A percentile compares a stretch with the other conserved stretches of the same genome.
These are phyloP conservation scores for Micropterix aruncella DNA, from an alignment of 2,888 invertebrate species.

Conservation along the genomic window DNA sequence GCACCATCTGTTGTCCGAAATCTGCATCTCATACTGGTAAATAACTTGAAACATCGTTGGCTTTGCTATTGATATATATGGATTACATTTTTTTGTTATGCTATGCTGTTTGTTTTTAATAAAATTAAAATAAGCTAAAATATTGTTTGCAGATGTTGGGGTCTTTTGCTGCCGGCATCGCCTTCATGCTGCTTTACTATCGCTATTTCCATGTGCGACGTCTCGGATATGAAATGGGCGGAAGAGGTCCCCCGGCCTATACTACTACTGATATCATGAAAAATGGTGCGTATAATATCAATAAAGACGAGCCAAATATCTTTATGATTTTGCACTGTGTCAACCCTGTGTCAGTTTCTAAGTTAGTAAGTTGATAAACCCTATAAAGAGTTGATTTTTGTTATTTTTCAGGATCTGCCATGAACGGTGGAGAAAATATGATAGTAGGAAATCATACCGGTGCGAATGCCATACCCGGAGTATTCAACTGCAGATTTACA, in stretches of 20 bases:
- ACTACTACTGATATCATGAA: constrained; percentile 31
- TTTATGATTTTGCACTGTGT: no score
- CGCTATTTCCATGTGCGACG: constrained; percentile 75
- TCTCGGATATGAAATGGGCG: constrained; percentile 52
- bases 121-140: no score
- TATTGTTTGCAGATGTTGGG: constrained; percentile 35
- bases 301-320: constrained; percentile 2
- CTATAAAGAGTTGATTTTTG: no score
- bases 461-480: constrained; percentile 52
- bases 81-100: no score
- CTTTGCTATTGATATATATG: no score
- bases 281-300: constrained; percentile 19
- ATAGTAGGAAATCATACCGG: not conserved
- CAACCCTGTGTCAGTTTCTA: no score
- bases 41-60: no score
- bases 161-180: constrained; percentile 42
- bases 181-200: constrained; percentile 59
- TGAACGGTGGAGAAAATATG: not conserved
- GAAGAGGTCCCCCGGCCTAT: constrained; percentile 25
- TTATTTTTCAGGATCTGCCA: constrained; percentile 1
- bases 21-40: no score
- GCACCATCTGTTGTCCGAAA: no score
- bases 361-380: no score
- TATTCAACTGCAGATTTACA: constrained; percentile 79
- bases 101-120: no score